These are phyloP conservation scores for Bombus difficillimus DNA, from an alignment of 1,140 invertebrate genomes.

Conservation along the genomic window DNA sequence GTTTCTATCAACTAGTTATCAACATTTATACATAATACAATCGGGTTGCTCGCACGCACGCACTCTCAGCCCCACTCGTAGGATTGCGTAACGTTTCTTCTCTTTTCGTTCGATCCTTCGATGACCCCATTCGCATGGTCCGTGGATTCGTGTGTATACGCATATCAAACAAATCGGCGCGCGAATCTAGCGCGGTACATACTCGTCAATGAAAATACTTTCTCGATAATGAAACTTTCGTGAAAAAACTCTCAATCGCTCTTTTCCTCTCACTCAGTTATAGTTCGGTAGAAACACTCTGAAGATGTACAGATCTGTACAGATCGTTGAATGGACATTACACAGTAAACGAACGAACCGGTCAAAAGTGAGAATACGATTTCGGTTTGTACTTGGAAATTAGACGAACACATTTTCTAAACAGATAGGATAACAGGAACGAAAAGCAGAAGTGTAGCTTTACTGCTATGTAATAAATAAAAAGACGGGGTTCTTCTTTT, in stretches of 20 bases:
- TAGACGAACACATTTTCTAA: not conserved
- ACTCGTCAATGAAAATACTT: conserved; percentile 25
- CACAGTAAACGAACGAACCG: not conserved
- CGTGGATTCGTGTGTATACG: too few species aligned
- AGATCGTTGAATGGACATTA: conserved; percentile 1
- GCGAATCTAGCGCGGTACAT: not conserved
- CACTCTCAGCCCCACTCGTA: conserved; percentile 54
- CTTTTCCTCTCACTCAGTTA: not conserved
- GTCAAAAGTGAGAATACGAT: conserved; percentile 1
- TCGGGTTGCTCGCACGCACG: conserved; percentile 59
- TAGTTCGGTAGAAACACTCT: not conserved
- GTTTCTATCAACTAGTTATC: conserved; percentile 79
- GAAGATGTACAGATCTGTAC: conserved; percentile 5
- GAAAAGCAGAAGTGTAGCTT: not conserved
- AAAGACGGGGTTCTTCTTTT: not conserved
- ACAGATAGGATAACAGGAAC: not conserved
- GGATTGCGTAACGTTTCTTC: conserved; percentile 61
- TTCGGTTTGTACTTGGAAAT: conserved; percentile 25
- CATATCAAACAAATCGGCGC: not conserved
- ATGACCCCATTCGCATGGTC: not conserved
- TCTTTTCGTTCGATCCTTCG: conserved; percentile 1
- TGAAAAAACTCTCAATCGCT: not conserved
- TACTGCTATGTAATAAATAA: conserved; percentile 5
- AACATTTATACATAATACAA: conserved; percentile 82
- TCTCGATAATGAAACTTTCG: conserved; percentile 1